Conservation (phyloP, 2,888 invertebrate species). For the Parascotia fuliginaria region DNA sequence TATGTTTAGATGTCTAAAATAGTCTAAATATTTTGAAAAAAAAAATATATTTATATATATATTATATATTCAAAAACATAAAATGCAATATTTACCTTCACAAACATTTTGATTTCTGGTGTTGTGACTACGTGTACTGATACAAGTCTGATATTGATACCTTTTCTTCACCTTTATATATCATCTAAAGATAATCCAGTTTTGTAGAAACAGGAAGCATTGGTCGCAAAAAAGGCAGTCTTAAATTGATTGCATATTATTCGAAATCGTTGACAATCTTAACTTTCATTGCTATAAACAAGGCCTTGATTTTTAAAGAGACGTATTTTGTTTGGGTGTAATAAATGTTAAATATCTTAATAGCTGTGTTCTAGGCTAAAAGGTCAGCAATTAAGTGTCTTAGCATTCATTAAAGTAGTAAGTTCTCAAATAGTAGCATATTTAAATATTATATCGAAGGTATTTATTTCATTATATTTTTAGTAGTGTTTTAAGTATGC, state of each 20-base stretch:
- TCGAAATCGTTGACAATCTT: not conserved
- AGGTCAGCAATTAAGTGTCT: not conserved
- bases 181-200: slow-evolving; percentile 38
- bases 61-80: too few relatives aligned
- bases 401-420: too few relatives aligned
- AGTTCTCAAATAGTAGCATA: too few relatives aligned
- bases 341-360: slow-evolving; percentile 1
- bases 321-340: not conserved
- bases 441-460: too few relatives aligned
- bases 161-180: slow-evolving; percentile 55
- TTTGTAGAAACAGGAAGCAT: slow-evolving; percentile 49
- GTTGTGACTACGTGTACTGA: slow-evolving; percentile 72
- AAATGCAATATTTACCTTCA: slow-evolving; percentile 70
- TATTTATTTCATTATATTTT: too few relatives aligned
- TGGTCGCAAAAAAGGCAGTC: slow-evolving; percentile 23
- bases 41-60: too few relatives aligned
- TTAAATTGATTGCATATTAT: slow-evolving; percentile 35
- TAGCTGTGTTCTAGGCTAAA: not conserved
- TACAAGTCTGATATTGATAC: slow-evolving; percentile 51
- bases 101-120: slow-evolving; percentile 65
- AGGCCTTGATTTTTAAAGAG: slow-evolving; percentile 28
- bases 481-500: too few relatives aligned
- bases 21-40: too few relatives aligned
- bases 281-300: slow-evolving; percentile 9
- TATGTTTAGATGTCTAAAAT: too few relatives aligned